Percentiles rank a stretch among this genome's conserved stretches.
Evolutionary conservation across 2,888 invertebrate genomes (phyloP).

Genomic region (Drosophila kuntzei): DNA sequence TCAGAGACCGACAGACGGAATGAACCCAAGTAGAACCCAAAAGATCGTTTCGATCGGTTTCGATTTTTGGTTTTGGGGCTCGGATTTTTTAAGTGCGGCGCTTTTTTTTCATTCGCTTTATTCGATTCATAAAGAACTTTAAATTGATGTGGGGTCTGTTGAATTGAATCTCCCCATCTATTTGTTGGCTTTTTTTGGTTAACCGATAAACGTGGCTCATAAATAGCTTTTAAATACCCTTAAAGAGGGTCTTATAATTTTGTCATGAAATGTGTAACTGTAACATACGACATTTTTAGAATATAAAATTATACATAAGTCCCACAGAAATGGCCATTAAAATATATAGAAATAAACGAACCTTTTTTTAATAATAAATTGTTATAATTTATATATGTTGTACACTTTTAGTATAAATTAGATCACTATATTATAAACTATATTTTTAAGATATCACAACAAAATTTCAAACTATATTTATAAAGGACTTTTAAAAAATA

Average conservation of each 20-base stretch:
- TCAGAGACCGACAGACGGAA: conserved; percentile 35
- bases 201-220: conserved; percentile 41
- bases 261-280: neutral
- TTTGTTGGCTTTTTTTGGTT: conserved; percentile 35
- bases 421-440: no score
- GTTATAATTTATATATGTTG: no score
- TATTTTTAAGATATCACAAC: no score
- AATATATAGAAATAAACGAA: no score
- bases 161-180: conserved; percentile 3
- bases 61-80: conserved; percentile 26
- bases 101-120: conserved; percentile 52
- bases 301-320: no score
- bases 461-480: no score
- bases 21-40: conserved; percentile 1
- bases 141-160: conserved; percentile 59
- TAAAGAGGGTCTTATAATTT: neutral
- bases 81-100: conserved; percentile 54
- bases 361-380: no score
- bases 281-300: no score
- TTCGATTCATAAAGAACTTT: conserved; percentile 59
- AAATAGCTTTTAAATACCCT: conserved; percentile 36
- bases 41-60: conserved; percentile 36
- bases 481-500: no score
- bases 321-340: no score
- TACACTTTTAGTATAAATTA: no score